These are phyloP conservation scores for Lacerta viridis DNA, from an alignment of 2,797 vertebrate genomes.

Conservation along the genomic window DNA sequence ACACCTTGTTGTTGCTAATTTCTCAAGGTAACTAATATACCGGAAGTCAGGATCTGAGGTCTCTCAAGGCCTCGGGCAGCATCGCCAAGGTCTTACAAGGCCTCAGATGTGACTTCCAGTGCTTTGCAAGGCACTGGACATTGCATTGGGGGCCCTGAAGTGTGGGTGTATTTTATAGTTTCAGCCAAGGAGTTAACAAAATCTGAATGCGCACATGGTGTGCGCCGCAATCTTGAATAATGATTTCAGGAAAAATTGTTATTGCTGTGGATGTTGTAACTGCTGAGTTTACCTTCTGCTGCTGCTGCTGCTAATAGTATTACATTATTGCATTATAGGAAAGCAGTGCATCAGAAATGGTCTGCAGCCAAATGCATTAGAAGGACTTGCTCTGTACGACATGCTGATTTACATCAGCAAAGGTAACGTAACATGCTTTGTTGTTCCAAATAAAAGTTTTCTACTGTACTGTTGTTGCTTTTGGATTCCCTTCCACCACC, in stretches of 20 bases:
- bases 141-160: too few species aligned
- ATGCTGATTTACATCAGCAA: not conserved
- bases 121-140: too few species aligned
- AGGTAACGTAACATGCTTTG: conserved; percentile 1
- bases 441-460: not conserved
- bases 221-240: not conserved
- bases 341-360: fast-evolving
- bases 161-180: not conserved
- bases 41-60: too few species aligned
- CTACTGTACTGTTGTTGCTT: too few species aligned
- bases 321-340: not conserved
- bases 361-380: not conserved
- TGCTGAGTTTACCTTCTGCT: not conserved
- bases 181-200: not conserved
- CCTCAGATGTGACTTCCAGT: too few species aligned
- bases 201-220: conserved; percentile 1
- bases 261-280: not conserved
- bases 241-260: not conserved
- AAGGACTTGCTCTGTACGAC: not conserved
- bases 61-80: too few species aligned
- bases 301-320: not conserved
- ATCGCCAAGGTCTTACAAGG: too few species aligned
- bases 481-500: too few species aligned
- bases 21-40: too few species aligned
- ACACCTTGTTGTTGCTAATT: too few species aligned